A percentile compares a stretch with the other conserved stretches of the same genome.
Evolutionary conservation across 2,888 invertebrate species (phyloP).

Genomic region (Acanthopleura granulata): DNA sequence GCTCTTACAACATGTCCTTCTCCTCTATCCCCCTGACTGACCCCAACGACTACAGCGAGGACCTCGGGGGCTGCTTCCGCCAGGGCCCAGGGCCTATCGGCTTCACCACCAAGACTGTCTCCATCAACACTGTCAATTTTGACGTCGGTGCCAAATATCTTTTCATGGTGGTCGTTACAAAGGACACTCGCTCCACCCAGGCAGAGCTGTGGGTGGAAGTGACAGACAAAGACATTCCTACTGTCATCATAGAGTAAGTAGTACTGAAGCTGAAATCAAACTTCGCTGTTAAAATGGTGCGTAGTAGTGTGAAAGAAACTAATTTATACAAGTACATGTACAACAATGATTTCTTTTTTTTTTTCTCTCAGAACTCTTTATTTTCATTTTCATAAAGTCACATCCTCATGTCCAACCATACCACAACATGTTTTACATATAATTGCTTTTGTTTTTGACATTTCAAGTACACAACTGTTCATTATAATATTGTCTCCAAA

Average conservation of each 20-base stretch:
- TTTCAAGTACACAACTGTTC: too few relatives aligned
- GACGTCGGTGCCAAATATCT: conserved; percentile 39
- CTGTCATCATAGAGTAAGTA: conserved; percentile 38
- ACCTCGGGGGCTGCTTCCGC: conserved; percentile 43
- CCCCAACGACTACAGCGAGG: not conserved
- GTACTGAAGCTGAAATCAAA: too few relatives aligned
- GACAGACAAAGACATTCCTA: conserved; percentile 38
- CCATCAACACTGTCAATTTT: conserved; percentile 43
- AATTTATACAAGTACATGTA: too few relatives aligned
- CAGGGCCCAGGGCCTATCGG: conserved; percentile 35
- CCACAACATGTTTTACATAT: too few relatives aligned
- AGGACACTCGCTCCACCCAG: conserved; percentile 31
- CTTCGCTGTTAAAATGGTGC: too few relatives aligned
- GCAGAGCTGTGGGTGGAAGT: conserved; percentile 34
- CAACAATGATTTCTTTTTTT: too few relatives aligned
- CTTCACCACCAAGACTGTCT: conserved; percentile 27
- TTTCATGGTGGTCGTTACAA: conserved; percentile 37
- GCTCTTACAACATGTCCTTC: not conserved
- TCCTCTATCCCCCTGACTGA: not conserved
- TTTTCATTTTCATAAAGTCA: too few relatives aligned
- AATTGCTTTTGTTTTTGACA: too few relatives aligned
- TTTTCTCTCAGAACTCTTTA: too few relatives aligned
- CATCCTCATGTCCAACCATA: too few relatives aligned
- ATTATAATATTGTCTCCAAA: too few relatives aligned
- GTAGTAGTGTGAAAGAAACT: too few relatives aligned